Evolutionary conservation across 2,888 invertebrate genomes (phyloP).

Genomic region (Platerodrilus igneus): DNA sequence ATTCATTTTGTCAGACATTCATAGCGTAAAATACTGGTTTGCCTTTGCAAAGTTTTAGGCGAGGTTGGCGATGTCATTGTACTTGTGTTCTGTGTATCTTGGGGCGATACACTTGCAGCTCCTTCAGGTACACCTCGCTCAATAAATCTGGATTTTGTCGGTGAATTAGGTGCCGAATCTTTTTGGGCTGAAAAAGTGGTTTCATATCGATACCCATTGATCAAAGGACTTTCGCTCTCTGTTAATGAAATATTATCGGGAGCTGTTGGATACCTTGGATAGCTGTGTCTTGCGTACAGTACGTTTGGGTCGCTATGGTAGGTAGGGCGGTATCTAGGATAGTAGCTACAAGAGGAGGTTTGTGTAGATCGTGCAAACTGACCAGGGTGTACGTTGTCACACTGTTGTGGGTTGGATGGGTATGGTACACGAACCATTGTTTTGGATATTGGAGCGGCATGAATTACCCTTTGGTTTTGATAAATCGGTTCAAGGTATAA

Average conservation of each 20-base stretch:
- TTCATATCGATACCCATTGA: constrained; percentile 37
- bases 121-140: constrained; percentile 73
- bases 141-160: constrained; percentile 48
- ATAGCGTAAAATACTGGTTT: constrained; percentile 74
- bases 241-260: constrained; percentile 40
- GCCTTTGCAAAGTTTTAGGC: constrained; percentile 52
- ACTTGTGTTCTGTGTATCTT: constrained; percentile 50
- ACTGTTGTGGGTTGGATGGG: constrained; percentile 29
- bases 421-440: constrained; percentile 35
- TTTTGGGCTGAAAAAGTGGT: constrained; percentile 32
- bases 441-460: constrained; percentile 28
- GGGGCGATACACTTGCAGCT: constrained; percentile 65
- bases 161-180: constrained; percentile 53
- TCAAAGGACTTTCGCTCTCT: constrained; percentile 40
- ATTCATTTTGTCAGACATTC: constrained; percentile 76
- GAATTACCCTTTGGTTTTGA: constrained; percentile 32
- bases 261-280: constrained; percentile 37
- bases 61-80: constrained; percentile 48
- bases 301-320: constrained; percentile 33
- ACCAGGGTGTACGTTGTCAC: constrained; percentile 45
- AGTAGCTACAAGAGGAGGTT: constrained; percentile 40
- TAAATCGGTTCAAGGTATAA: constrained; percentile 44
- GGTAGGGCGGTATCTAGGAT: constrained; percentile 40
- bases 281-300: constrained; percentile 39
- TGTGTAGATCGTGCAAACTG: constrained; percentile 46